phyloP scores from a whole-genome alignment of 2,888 invertebrate species.

The Lymantria dispar region DNA sequence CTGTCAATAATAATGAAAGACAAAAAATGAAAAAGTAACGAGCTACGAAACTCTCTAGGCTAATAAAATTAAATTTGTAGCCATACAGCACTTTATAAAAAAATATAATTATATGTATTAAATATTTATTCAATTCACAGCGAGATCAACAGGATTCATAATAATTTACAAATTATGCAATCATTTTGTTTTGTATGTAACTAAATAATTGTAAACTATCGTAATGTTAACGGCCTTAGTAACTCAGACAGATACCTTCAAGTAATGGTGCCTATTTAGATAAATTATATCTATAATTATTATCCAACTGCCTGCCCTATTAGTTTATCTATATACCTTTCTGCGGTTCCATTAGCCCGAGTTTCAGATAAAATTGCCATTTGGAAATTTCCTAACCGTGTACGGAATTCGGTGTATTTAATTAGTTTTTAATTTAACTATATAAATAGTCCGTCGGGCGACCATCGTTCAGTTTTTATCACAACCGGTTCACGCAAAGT shows the following conservation, averaged over 20 bases:
- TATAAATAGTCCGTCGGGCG: constrained; percentile 24
- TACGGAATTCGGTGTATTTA: constrained; percentile 27
- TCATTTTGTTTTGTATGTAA: background rate
- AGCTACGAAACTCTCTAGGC: too few relatives aligned
- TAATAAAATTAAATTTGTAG: too few relatives aligned
- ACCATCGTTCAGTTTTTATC: constrained; percentile 34
- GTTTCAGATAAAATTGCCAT: constrained; percentile 57
- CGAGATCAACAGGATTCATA: too few relatives aligned
- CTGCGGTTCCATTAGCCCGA: constrained; percentile 53
- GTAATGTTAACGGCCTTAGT: background rate
- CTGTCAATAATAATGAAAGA: too few relatives aligned
- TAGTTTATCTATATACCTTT: constrained; percentile 61
- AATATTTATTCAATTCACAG: too few relatives aligned
- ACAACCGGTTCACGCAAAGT: constrained; percentile 34
- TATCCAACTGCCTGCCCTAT: constrained; percentile 58
- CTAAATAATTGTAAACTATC: background rate
- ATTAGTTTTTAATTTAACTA: constrained; percentile 43
- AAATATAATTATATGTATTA: too few relatives aligned
- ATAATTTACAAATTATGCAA: too few relatives aligned
- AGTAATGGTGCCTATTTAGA: constrained; percentile 27
- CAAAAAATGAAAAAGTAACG: too few relatives aligned
- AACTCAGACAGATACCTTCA: background rate
- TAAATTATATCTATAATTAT: constrained; percentile 47
- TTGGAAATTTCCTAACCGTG: constrained; percentile 61
- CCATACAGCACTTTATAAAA: too few relatives aligned